Evolutionary conservation across 92 coral and sea anemone genomes (phyloP).

Genomic region (Blastomussa wellsi): DNA sequence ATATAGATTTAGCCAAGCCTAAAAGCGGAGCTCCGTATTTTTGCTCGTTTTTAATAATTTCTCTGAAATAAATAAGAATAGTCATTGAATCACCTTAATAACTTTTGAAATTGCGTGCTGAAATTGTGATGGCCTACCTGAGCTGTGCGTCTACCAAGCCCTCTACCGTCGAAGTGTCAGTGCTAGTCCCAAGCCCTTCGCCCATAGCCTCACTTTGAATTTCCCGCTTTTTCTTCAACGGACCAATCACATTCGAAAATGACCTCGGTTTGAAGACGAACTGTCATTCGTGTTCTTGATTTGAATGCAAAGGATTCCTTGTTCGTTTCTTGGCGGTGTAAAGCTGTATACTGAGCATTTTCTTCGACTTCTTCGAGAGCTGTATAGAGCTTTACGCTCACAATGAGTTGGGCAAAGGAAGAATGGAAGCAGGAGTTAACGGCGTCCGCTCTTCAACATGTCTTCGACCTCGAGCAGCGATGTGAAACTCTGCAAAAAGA

Average conservation of each 20-base stretch:
- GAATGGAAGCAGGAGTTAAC: slow-evolving; percentile 90
- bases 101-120: no score
- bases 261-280: slow-evolving; percentile 19
- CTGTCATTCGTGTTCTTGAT: slow-evolving; percentile 26
- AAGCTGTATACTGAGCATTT: slow-evolving; percentile 5
- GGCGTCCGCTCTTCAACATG: slow-evolving; percentile 71
- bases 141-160: no score
- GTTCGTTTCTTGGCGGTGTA: slow-evolving; percentile 21
- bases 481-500: slow-evolving; percentile 83
- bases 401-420: slow-evolving; percentile 97
- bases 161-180: no score
- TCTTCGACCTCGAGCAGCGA: slow-evolving; percentile 76
- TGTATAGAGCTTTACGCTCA: background rate
- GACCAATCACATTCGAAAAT: slow-evolving; percentile 39
- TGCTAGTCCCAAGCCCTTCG: no score
- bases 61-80: no score
- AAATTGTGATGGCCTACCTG: no score
- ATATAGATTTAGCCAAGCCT: no score
- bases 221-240: slow-evolving; percentile 19
- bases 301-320: no score
- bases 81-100: no score
- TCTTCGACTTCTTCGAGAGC: background rate
- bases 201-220: slow-evolving; percentile 27
- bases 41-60: no score
- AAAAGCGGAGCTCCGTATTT: no score